Base-by-base conservation (phyloP, 2,888 invertebrate species). In the Deilephila elpenor region DNA sequence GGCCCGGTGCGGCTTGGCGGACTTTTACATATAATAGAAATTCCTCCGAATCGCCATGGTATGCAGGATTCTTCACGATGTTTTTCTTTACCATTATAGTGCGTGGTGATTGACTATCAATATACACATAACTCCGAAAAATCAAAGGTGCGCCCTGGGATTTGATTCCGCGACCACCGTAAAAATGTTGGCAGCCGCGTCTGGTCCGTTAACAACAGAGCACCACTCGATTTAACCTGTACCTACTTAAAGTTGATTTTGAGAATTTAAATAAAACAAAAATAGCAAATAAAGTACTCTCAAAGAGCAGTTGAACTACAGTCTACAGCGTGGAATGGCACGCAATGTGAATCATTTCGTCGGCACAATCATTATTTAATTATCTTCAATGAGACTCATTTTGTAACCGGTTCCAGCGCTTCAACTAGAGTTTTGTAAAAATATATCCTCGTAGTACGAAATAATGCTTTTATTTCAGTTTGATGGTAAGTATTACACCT, bases 361-460 rank as follows among this genome's bases (percentile, higher is more conserved):
- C 25, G 44, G 25, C 44, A 29, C 67, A 44, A 67, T 67, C 44
- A 67, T 67, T 67, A 62, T 62, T 62, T 62, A 62, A 62, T 62
- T 62, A 62, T 37, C n/a, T 51, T 51, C 51, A 51, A 67, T 67
- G 44, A 67, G 51, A 25, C 25, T 67, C 25, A 51, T 64, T 64
- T 64, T 64, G 25, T 67, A 64, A 11, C 20, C 44, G 20, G 25
- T 17, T 29, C 60, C 29, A 25, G 29, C 14, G 29, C 3, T 5
- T 14, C 17, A 25, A 60, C 25, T 60, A 29, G 60, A 60, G 29
- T 32, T 60, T 60, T 29, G 60, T 32, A 60, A 4, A 11, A 60
- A 60, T 60, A 7, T 20, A 44, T 56, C n/a, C n/a, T n/a, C 14
- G n/a, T n/a, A 0, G n/a, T n/a, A 56, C n/a, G 56, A n/a, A 56